Evolutionary conservation across 1,140 invertebrate species (phyloP).

Genomic region (Leptestheria dahalacensis): DNA sequence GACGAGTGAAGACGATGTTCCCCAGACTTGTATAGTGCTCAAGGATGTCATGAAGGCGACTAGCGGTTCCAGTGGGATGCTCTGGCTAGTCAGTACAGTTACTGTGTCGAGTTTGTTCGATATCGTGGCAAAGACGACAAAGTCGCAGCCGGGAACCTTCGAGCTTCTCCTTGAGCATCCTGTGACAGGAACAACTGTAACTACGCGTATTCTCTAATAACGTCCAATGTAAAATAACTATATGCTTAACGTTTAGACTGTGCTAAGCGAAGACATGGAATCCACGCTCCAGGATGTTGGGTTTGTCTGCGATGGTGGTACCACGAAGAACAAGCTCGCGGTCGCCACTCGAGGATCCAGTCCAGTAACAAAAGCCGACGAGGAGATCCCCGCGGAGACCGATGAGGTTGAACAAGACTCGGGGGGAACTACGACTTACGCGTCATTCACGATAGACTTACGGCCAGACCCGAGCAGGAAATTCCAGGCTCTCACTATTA

Average conservation of each 20-base stretch:
- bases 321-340: constrained; percentile 2
- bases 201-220: no score
- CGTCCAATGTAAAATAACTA: no score
- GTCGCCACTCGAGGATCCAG: background rate
- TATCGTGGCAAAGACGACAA: background rate
- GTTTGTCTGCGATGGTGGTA: constrained; percentile 1
- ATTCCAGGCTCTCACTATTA: no score
- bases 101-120: background rate
- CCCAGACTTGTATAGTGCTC: background rate
- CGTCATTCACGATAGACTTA: background rate
- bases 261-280: background rate
- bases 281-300: background rate
- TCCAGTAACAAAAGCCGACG: background rate
- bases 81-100: background rate
- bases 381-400: background rate
- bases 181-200: background rate
- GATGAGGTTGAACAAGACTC: background rate
- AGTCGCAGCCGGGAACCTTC: background rate
- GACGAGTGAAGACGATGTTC: background rate
- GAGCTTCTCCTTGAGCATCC: background rate
- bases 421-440: background rate
- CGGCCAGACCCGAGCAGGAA: background rate
- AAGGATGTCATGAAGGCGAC: background rate
- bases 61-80: background rate
- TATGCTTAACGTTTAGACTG: no score